Evolutionary conservation across 2,113 vertebrate species (phyloP).

Genomic region (Pica pica): DNA sequence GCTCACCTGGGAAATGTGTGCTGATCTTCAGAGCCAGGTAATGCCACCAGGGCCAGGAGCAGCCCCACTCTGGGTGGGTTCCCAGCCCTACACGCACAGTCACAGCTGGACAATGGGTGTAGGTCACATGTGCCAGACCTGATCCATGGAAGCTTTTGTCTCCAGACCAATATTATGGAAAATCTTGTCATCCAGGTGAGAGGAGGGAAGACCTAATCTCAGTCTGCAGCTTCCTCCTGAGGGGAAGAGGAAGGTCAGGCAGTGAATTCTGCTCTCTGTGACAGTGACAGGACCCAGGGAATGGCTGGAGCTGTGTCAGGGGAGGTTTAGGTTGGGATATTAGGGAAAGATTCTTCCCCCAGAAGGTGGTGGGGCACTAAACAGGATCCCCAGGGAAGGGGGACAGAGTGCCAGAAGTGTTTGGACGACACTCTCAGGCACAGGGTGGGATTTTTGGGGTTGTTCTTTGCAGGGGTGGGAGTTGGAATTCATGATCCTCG

Average conservation of each 20-base stretch:
- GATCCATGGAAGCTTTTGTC: fast-evolving
- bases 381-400: background rate
- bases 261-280: background rate
- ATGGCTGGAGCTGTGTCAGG: background rate
- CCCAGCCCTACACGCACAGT: fast-evolving
- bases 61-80: background rate
- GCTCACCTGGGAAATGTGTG: background rate
- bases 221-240: background rate
- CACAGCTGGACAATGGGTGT: too few relatives aligned
- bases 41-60: background rate
- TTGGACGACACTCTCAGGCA: background rate
- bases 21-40: background rate
- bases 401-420: background rate
- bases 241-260: background rate
- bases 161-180: background rate
- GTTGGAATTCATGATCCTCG: background rate
- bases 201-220: background rate
- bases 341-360: background rate
- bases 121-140: background rate
- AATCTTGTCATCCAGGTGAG: background rate
- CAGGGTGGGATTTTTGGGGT: background rate
- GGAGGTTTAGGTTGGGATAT: background rate
- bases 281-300: background rate
- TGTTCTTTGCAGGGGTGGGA: background rate
- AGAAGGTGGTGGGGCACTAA: background rate